These are phyloP conservation scores for Bellardia pandia DNA, from an alignment of 2,888 invertebrate species.

Conservation along the genomic window DNA sequence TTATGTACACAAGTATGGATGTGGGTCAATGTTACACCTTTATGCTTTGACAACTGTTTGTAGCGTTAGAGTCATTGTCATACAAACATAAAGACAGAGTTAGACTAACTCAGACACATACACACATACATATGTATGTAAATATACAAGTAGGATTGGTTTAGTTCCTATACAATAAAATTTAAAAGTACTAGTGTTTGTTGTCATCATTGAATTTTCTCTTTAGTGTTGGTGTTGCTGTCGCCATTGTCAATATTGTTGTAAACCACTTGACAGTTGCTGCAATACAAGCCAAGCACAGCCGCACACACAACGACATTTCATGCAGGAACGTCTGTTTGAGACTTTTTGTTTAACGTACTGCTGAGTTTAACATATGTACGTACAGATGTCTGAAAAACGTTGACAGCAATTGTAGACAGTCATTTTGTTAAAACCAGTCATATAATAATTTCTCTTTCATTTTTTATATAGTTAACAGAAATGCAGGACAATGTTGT, in stretches of 20 bases:
- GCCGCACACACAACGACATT: constrained; percentile 7
- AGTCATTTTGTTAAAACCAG: constrained; percentile 50
- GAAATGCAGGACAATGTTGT: too few relatives aligned
- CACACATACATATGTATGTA: neutral
- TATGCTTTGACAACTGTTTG: constrained; percentile 34
- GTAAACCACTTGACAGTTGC: constrained; percentile 56
- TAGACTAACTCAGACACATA: neutral
- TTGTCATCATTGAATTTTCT: constrained; percentile 30
- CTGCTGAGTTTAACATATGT: neutral
- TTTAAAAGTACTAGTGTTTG: neutral
- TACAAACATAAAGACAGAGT: neutral
- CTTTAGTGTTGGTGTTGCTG: constrained; percentile 40
- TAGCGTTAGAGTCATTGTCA: constrained; percentile 41
- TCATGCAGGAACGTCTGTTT: constrained; percentile 1
- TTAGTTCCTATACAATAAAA: too few relatives aligned
- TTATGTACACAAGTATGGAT: constrained; percentile 6
- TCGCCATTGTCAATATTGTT: constrained; percentile 62
- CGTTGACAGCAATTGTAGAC: constrained; percentile 47
- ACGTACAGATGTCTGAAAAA: constrained; percentile 40
- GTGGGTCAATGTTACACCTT: constrained; percentile 53
- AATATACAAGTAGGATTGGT: neutral
- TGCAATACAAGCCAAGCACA: neutral
- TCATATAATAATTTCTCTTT: constrained; percentile 47
- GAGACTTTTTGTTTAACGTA: neutral
- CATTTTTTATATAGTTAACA: neutral